Conservation (phyloP, 2,888 invertebrate genomes). For the Spicauda simplicius region DNA sequence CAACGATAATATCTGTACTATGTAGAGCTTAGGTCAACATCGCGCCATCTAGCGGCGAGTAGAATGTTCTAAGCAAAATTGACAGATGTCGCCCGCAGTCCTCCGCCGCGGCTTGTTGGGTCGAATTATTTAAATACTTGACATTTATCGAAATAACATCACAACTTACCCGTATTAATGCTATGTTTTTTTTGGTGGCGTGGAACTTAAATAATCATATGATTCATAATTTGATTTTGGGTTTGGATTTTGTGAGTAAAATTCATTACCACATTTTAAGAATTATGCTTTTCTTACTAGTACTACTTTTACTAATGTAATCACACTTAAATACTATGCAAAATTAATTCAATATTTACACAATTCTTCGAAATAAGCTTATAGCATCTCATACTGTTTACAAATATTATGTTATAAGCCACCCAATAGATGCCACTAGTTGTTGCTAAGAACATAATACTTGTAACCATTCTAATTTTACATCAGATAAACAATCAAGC, state of each 20-base stretch:
- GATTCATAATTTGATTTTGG: too few species aligned
- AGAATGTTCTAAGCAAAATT: constrained; percentile 51
- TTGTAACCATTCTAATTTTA: background rate
- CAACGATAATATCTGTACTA: background rate
- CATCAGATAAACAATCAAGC: background rate
- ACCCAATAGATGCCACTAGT: constrained; percentile 43
- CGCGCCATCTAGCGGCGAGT: constrained; percentile 80
- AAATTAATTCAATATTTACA: too few species aligned
- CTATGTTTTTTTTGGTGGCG: background rate
- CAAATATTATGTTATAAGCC: background rate
- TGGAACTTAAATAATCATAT: background rate
- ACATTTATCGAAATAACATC: background rate
- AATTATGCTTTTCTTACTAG: too few species aligned
- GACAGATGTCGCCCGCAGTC: constrained; percentile 62
- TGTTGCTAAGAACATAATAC: background rate
- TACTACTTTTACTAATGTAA: too few species aligned
- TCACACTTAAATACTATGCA: too few species aligned
- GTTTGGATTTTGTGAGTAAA: too few species aligned
- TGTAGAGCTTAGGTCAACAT: constrained; percentile 13
- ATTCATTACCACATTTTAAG: too few species aligned
- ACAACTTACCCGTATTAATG: background rate
- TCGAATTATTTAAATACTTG: background rate
- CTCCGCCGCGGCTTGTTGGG: background rate
- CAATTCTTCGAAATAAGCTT: too few species aligned
- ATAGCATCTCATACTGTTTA: background rate